phyloP scores from a whole-genome alignment of 2,797 vertebrate species.

The Leptoclinus maculatus region DNA sequence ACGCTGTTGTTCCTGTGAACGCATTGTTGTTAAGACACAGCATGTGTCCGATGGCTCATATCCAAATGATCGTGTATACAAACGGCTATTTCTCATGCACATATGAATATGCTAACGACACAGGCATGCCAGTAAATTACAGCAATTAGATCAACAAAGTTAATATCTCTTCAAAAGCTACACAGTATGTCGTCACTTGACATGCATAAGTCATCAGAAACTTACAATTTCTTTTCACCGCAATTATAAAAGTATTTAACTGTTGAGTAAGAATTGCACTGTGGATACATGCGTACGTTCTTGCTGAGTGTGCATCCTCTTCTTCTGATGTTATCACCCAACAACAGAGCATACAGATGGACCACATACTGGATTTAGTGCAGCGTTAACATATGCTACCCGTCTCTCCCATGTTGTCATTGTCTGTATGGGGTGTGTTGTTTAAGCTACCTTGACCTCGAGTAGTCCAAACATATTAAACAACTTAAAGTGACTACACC shows the following conservation, averaged over 20 bases:
- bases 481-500: background rate
- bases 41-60: background rate
- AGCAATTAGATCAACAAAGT: background rate
- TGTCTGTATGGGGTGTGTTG: constrained; percentile 13
- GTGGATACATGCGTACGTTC: constrained; percentile 3
- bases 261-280: background rate
- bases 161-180: background rate
- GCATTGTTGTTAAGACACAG: constrained; percentile 5
- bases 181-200: background rate
- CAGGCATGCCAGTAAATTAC: background rate
- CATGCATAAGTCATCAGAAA: background rate
- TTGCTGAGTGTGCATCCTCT: constrained; percentile 48
- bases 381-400: constrained; percentile 41
- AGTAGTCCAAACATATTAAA: background rate
- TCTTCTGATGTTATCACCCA: constrained; percentile 46
- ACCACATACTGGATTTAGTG: constrained; percentile 47
- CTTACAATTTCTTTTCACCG: fast-evolving
- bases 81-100: background rate
- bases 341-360: constrained; percentile 43
- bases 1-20: constrained; percentile 13
- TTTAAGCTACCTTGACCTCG: constrained; percentile 10
- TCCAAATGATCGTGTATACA: background rate
- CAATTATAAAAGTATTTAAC: background rate
- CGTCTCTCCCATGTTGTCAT: constrained; percentile 22
- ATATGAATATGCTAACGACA: background rate